Percentiles rank a stretch among this genome's conserved stretches.
phyloP scores from a whole-genome alignment of 2,888 invertebrate genomes.

The Galeopsomyia nigrocyanea region DNA sequence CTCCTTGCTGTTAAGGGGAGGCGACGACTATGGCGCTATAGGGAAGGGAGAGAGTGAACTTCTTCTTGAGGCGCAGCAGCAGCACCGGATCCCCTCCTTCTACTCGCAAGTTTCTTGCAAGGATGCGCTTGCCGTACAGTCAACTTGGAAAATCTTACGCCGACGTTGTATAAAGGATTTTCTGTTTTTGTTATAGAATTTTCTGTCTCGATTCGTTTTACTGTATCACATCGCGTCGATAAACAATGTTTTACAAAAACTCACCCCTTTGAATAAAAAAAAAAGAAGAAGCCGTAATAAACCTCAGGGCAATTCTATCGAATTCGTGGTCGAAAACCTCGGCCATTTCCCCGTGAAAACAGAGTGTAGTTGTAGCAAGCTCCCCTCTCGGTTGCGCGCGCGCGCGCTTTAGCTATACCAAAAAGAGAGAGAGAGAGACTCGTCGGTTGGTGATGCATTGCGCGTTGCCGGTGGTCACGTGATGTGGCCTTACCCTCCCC shows the following conservation, averaged over 20 bases:
- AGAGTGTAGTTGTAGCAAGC: no score
- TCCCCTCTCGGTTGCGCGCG: neutral
- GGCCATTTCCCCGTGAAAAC: no score
- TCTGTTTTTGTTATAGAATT: no score
- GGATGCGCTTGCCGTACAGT: conserved; percentile 54
- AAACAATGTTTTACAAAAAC: no score
- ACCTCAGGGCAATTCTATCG: no score
- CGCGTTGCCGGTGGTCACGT: conserved; percentile 67
- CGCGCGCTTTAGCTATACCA: conserved; percentile 42
- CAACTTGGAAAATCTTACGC: conserved; percentile 57
- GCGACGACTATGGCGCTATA: conserved; percentile 14
- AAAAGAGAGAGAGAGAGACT: conserved; percentile 37
- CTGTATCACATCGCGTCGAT: no score
- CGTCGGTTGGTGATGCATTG: conserved; percentile 66
- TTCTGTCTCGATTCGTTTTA: no score
- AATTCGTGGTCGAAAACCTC: no score
- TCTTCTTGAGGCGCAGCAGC: no score
- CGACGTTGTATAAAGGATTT: conserved; percentile 53
- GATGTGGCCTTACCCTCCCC: conserved; percentile 59
- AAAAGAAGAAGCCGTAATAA: no score
- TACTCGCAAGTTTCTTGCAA: conserved; percentile 35
- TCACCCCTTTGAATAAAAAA: no score
- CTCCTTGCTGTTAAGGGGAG: conserved; percentile 19
- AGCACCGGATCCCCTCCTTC: neutral
- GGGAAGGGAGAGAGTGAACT: conserved; percentile 49